Evolutionary conservation across 2,888 invertebrate species (phyloP), one percentile per base, ranked within the genome.

Genomic region (Cordylochernes scorpioides): DNA sequence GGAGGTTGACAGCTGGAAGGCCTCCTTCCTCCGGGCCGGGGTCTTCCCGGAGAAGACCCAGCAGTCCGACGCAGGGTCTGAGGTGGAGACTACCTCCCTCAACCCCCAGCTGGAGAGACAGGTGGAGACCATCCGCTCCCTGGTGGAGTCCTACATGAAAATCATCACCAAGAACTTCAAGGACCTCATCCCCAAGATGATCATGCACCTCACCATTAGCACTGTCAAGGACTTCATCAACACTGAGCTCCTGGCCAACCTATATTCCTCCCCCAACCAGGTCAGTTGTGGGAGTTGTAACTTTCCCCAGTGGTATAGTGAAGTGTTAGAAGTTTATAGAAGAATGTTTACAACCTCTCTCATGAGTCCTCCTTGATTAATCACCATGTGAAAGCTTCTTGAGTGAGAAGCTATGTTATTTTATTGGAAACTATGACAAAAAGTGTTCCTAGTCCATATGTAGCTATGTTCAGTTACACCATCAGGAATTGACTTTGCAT

Each of bases 101-200:
- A 63, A 64, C 44, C 64, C 64, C 5, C 80, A 86, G 54, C 54
- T 97, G 44, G 97, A 99, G 56, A 65, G 97, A 32, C 97, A 99
- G 58, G 97, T 99, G 42, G 97, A 99, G 59, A 97, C 94, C 14
- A 99, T 99, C 52, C 68, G 97, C 33, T 97, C 97, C 58, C 63
- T 99, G 46, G 97, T 99, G n/a, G 97, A 97, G 57, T 97, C 94
- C 5, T 97, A 97, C 63, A 91, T 94, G 88, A 78, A 82, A 54
- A 97, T 99, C 50, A 86, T 97, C 34, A 91, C 88, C 38, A 97
- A 97, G 60, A 94, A 94, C 15, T 88, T 88, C 39, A 67, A 88
- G 32, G 97, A 97, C 59, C 67, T 97, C 49, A 88, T 97, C 46
- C 97, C 97, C 45, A 97, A 97, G 61, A 73, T 82, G 30, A 84